Evolutionary conservation across 64 coral and sea anemone species (phyloP).

Genomic region (Acropora tenuis): DNA sequence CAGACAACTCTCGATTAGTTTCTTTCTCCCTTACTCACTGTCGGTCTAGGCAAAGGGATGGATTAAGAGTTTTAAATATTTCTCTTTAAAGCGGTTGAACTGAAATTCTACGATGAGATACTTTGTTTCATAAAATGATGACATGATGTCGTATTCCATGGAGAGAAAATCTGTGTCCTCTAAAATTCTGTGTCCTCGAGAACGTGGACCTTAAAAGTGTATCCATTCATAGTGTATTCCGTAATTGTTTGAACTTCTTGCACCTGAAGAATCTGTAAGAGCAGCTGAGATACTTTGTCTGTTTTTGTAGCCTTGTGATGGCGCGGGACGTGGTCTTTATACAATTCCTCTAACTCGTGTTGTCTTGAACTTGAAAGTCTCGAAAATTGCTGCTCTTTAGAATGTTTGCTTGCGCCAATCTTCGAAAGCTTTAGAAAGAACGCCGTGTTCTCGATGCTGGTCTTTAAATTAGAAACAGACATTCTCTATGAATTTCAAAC

Average conservation of each 20-base stretch:
- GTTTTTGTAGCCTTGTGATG: conserved; percentile 36
- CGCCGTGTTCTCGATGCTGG: conserved; percentile 24
- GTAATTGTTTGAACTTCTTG: conserved; percentile 70
- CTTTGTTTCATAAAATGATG: too few relatives aligned
- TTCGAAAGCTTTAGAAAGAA: conserved; percentile 21
- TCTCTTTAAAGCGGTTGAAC: too few relatives aligned
- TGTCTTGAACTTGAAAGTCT: conserved; percentile 28
- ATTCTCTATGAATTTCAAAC: neutral
- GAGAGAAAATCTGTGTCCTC: too few relatives aligned
- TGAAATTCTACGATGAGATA: too few relatives aligned
- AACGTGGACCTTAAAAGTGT: conserved; percentile 64
- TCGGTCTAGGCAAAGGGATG: too few relatives aligned
- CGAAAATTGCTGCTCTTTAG: conserved; percentile 25
- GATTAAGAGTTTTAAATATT: too few relatives aligned
- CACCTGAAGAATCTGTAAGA: conserved; percentile 72
- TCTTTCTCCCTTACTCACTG: neutral
- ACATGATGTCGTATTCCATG: too few relatives aligned
- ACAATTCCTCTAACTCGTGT: conserved; percentile 59
- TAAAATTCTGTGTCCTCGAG: conserved; percentile 73
- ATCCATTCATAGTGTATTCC: conserved; percentile 67
- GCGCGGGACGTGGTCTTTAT: conserved; percentile 52
- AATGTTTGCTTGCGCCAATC: conserved; percentile 19
- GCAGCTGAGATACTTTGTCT: conserved; percentile 54
- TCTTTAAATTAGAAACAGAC: conserved; percentile 31
- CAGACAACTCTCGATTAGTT: neutral